These are phyloP conservation scores for Gambusia holbrooki DNA, from an alignment of 2,113 vertebrate species.

Conservation along the genomic window DNA sequence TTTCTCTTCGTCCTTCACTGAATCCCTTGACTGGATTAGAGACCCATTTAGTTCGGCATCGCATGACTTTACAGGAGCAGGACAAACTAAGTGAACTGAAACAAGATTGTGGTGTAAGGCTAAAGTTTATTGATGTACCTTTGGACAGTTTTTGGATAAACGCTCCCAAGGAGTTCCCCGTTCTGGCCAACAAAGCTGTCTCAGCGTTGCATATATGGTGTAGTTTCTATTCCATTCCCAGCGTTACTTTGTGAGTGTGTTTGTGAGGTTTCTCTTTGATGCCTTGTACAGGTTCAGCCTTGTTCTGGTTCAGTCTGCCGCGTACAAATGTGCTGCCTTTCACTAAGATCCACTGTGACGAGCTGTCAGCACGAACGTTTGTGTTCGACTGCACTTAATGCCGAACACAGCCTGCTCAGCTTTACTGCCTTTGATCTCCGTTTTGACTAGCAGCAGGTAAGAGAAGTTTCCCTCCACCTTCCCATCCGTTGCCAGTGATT, in stretches of 20 bases:
- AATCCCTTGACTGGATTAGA: conserved; percentile 47
- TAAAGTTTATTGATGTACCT: conserved; percentile 30
- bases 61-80: conserved; percentile 15
- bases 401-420: conserved; percentile 45
- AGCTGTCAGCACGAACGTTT: conserved; percentile 33
- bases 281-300: conserved; percentile 8
- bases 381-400: conserved; percentile 40
- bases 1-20: conserved; percentile 14
- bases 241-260: not conserved
- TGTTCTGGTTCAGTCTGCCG: conserved; percentile 25
- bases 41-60: conserved; percentile 18
- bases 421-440: conserved; percentile 43
- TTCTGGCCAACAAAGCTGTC: conserved; percentile 1
- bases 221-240: not conserved
- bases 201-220: not conserved
- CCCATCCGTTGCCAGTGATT: conserved; percentile 10
- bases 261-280: not conserved
- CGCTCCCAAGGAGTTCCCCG: conserved; percentile 10
- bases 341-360: conserved; percentile 37
- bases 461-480: conserved; percentile 14
- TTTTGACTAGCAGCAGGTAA: conserved; percentile 41
- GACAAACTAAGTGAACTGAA: conserved; percentile 46
- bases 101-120: conserved; percentile 27
- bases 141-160: conserved; percentile 33
- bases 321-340: conserved; percentile 46